These are phyloP conservation scores for Danaus chrysippus DNA, from an alignment of 2,888 invertebrate genomes.

Conservation along the genomic window DNA sequence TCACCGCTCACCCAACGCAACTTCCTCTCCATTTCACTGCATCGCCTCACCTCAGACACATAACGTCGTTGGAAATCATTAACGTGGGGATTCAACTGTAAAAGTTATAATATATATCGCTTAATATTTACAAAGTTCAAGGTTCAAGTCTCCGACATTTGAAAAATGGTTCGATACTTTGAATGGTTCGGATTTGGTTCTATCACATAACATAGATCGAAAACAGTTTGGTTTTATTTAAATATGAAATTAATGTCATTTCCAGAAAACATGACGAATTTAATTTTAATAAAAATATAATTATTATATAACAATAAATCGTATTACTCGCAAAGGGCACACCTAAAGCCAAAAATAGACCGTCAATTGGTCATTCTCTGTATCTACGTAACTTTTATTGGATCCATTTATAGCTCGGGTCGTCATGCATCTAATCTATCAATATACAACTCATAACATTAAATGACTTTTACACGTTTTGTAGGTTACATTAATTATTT, in stretches of 20 bases:
- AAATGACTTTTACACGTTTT: background rate
- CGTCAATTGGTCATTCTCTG: conserved; percentile 33
- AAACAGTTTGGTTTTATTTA: background rate
- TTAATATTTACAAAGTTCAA: too few relatives aligned
- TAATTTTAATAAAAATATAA: background rate
- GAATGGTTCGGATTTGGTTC: too few relatives aligned
- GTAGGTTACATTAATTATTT: too few relatives aligned
- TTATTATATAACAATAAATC: conserved; percentile 8
- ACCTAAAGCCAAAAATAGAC: conserved; percentile 35
- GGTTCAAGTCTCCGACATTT: too few relatives aligned
- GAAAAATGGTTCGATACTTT: too few relatives aligned
- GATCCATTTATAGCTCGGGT: conserved; percentile 26
- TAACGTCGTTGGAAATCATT: conserved; percentile 73
- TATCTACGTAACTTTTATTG: conserved; percentile 32
- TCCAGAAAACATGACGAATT: background rate
- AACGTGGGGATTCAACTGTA: conserved; percentile 69
- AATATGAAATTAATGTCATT: background rate
- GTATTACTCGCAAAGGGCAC: conserved; percentile 24
- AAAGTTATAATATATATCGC: conserved; percentile 13
- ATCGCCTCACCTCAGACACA: conserved; percentile 68
- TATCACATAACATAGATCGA: too few relatives aligned
- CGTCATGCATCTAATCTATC: conserved; percentile 10
- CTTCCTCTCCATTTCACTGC: conserved; percentile 74
- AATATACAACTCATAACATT: background rate
- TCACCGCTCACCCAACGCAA: conserved; percentile 68